phyloP scores from a whole-genome alignment of 2,888 invertebrate genomes.

The Lasioglossum zephyrum region DNA sequence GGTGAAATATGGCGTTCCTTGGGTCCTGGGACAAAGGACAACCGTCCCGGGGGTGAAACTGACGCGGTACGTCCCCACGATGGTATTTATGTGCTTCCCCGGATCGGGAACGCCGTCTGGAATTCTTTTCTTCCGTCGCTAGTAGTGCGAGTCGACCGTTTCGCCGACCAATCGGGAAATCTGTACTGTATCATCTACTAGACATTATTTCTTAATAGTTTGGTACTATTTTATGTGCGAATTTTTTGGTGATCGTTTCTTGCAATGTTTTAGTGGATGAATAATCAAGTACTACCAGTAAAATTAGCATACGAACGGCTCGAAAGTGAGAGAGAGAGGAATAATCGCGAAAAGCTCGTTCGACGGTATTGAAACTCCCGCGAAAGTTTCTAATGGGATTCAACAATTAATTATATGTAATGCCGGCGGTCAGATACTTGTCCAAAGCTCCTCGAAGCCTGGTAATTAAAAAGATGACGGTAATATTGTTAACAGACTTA shows the following conservation, averaged over 20 bases:
- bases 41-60: constrained; percentile 11
- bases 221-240: neutral
- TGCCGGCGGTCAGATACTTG: neutral
- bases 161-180: neutral
- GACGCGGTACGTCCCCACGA: neutral
- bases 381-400: neutral
- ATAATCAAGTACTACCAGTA: neutral
- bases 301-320: neutral
- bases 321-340: neutral
- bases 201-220: neutral
- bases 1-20: constrained; percentile 2
- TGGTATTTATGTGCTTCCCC: constrained; percentile 33
- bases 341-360: neutral
- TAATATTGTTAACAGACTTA: constrained; percentile 16
- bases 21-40: constrained; percentile 21
- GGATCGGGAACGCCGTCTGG: neutral
- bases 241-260: neutral
- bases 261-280: neutral
- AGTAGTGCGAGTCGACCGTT: constrained; percentile 1
- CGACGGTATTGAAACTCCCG: neutral
- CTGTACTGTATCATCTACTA: neutral
- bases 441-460: neutral
- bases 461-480: constrained; percentile 14
- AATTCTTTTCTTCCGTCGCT: constrained; percentile 17
- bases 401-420: constrained; percentile 7